Evolutionary conservation across 2,113 vertebrate species (phyloP).

Genomic region (Thinocorus orbignyianus): DNA sequence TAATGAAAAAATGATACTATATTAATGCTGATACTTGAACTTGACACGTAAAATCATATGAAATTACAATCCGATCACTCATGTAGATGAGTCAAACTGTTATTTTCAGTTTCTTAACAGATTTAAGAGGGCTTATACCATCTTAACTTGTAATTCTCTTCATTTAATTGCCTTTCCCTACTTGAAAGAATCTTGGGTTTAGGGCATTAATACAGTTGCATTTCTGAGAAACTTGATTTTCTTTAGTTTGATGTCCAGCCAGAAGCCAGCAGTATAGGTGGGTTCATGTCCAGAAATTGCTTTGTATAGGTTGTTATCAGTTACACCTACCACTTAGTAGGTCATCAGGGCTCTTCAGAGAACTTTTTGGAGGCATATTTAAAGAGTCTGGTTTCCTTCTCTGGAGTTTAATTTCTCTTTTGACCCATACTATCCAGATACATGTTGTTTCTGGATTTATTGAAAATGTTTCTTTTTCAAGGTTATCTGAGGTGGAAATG

Average conservation of each 20-base stretch:
- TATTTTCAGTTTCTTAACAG: background rate
- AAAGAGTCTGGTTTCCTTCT: background rate
- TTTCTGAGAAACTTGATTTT: background rate
- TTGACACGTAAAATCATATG: background rate
- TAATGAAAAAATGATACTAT: background rate
- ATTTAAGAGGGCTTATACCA: background rate
- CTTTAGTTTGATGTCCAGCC: background rate
- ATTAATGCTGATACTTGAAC: background rate
- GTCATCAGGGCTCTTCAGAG: background rate
- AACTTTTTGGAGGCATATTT: background rate
- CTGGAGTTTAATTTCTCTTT: background rate
- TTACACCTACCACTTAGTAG: background rate
- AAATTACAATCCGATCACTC: background rate
- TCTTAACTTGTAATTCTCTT: background rate
- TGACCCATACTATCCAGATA: background rate
- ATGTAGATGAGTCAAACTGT: background rate
- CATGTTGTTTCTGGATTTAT: background rate
- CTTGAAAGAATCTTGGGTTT: background rate
- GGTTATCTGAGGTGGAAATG: background rate
- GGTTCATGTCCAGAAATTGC: background rate
- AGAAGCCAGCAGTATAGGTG: background rate
- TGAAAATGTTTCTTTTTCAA: background rate
- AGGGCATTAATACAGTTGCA: background rate
- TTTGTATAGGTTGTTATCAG: background rate
- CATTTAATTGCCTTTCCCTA: background rate